These are phyloP conservation scores for Hydrocynus forskahlii DNA, from an alignment of 2,797 vertebrate genomes.

Conservation along the genomic window DNA sequence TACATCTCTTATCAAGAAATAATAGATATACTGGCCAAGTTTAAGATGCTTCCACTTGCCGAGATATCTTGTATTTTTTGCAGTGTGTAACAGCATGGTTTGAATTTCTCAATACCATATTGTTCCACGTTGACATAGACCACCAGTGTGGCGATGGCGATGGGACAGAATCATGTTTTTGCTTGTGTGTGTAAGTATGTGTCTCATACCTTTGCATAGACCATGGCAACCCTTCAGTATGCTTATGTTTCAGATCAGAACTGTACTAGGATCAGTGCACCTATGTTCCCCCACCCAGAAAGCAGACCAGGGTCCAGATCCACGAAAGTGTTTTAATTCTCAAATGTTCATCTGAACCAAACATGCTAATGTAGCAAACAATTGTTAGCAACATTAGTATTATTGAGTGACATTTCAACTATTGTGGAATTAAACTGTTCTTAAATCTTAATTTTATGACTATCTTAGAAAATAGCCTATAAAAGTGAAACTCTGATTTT, in stretches of 20 bases:
- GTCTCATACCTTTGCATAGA: conserved; percentile 52
- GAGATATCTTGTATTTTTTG: neutral
- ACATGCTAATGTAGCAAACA: neutral
- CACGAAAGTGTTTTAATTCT: neutral
- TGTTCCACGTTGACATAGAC: conserved; percentile 52
- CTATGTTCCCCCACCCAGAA: conserved; percentile 49
- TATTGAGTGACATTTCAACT: too few species aligned
- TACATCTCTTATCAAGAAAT: neutral
- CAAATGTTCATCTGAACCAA: neutral
- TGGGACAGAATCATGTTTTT: conserved; percentile 37
- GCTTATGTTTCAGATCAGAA: conserved; percentile 51
- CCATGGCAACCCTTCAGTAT: conserved; percentile 41
- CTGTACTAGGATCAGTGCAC: conserved; percentile 50
- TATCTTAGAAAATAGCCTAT: neutral
- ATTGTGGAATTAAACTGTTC: too few species aligned
- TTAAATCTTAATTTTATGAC: neutral
- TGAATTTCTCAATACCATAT: conserved; percentile 55
- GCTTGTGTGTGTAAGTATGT: conserved; percentile 22
- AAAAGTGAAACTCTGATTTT: neutral
- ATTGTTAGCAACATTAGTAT: too few species aligned
- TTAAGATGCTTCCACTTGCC: neutral
- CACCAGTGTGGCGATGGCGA: conserved; percentile 49
- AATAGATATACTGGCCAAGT: neutral
- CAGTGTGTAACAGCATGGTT: conserved; percentile 51
- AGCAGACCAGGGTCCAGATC: conserved; percentile 21